phyloP scores from a whole-genome alignment of 2,113 vertebrate genomes.

The Apodemus sylvaticus region DNA sequence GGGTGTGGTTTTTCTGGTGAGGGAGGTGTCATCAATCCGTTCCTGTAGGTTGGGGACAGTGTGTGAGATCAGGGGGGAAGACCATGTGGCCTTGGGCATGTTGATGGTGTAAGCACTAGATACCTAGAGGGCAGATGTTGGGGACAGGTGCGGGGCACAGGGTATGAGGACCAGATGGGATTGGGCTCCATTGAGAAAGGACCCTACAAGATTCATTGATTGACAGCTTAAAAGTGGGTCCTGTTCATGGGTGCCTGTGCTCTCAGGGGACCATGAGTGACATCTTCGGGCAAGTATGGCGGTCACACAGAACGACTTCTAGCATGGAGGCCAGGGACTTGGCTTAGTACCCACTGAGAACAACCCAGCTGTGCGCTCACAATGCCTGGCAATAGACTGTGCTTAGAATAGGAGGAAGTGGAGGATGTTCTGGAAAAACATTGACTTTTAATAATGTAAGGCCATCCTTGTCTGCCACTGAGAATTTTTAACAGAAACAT shows the following conservation, averaged over 20 bases:
- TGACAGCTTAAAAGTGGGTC: too few relatives aligned
- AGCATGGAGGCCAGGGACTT: background rate
- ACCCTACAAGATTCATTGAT: background rate
- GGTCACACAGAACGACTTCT: background rate
- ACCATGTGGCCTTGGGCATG: background rate
- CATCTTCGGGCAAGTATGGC: accelerated
- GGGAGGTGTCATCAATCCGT: background rate
- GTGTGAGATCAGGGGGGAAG: background rate
- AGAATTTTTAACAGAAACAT: background rate
- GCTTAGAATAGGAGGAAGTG: background rate
- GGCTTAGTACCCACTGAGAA: background rate
- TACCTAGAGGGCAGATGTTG: background rate
- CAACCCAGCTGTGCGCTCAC: background rate
- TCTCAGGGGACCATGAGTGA: too few relatives aligned
- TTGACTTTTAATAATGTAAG: background rate
- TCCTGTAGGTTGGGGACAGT: background rate
- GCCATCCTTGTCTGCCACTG: background rate
- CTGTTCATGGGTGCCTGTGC: background rate
- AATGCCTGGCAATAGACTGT: background rate
- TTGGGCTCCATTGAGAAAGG: background rate
- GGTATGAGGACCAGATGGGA: background rate
- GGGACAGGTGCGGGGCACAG: background rate
- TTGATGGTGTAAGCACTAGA: background rate
- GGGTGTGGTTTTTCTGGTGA: background rate
- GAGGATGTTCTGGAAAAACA: background rate